Evolutionary conservation across 2,888 invertebrate genomes (phyloP).

Genomic region (Neoitamus cyanurus): DNA sequence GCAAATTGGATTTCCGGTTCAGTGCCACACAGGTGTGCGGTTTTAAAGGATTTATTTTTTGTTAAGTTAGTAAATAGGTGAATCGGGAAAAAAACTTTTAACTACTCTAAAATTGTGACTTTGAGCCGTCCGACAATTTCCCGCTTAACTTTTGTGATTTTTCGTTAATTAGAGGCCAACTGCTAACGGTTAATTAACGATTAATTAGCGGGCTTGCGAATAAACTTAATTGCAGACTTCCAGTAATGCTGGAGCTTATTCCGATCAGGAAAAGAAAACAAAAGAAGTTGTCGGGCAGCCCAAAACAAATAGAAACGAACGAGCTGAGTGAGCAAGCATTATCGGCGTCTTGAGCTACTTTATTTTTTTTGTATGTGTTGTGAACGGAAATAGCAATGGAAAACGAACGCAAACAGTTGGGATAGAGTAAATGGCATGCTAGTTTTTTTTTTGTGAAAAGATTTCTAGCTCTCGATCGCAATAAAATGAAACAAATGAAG

Average conservation of each 20-base stretch:
- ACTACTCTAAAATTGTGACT: not conserved
- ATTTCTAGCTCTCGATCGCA: not conserved
- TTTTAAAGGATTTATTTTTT: not conserved
- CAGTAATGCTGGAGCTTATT: no score
- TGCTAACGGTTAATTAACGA: not conserved
- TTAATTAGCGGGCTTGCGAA: no score
- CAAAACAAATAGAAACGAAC: not conserved
- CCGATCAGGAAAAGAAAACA: no score
- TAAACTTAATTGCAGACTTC: no score
- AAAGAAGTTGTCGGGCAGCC: not conserved
- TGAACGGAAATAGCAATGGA: not conserved
- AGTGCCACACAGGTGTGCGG: not conserved
- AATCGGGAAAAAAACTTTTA: not conserved
- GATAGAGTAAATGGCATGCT: not conserved
- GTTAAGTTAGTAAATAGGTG: not conserved
- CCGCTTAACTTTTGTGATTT: not conserved
- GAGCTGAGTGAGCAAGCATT: not conserved
- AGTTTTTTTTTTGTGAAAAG: not conserved
- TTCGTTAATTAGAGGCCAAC: no score
- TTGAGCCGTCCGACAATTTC: not conserved
- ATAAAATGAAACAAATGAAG: not conserved
- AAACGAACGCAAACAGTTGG: not conserved
- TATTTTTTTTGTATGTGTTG: not conserved
- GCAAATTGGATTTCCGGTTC: not conserved
- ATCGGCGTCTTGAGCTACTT: not conserved